Base-by-base conservation (phyloP, 2,113 vertebrate genomes). In the Coptodon bakossiorum region DNA sequence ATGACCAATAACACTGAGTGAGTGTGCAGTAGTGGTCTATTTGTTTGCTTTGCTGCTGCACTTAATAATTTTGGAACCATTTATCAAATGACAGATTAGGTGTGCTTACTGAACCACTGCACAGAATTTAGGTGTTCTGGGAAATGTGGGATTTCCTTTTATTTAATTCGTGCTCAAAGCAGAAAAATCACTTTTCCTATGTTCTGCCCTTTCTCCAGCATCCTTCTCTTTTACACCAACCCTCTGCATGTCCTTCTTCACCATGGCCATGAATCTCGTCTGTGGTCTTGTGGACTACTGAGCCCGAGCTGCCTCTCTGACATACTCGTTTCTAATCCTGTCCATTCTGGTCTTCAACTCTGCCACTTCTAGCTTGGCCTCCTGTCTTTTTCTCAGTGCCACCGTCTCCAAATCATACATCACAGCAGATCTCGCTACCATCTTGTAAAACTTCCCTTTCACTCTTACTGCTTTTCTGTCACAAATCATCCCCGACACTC, bases 61-160 rank as follows among this genome's bases (percentile, higher is more conserved):
- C 38, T 24, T 45, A 45, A 27, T 73, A 24, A 73, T 73, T 73
- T 73, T 45, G 13, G 38, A 73, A 10, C 22, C 38, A 45, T 73
- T 73, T 45, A 73, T 71, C 36, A 40, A 43, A 71, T 71, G 36
- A 71, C 63, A 71, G n/a, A 71, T 71, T 71, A 68, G 36, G 36
- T 40, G 36, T 68, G 36, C 11, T 68, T 68, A 71, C 63, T 43
- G 63, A 71, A 71, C 36, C 63, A 24, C 63, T 24, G 36, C 63
- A 24, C 36, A 14, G 19, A 43, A 71, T 24, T 71, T 4, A 73
- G 38, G 38, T 43, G 13, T 45, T 73, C 66, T 73, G 40, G 13
- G 22, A 29, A 48, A 73, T 17, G 5, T 73, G 68, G 68, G 68
- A 48, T 48, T 48, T 48, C 22, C 40, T 73, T 29, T 73, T 48